Evolutionary conservation across 2,797 vertebrate species (phyloP).

Genomic region (Anguilla megastoma): DNA sequence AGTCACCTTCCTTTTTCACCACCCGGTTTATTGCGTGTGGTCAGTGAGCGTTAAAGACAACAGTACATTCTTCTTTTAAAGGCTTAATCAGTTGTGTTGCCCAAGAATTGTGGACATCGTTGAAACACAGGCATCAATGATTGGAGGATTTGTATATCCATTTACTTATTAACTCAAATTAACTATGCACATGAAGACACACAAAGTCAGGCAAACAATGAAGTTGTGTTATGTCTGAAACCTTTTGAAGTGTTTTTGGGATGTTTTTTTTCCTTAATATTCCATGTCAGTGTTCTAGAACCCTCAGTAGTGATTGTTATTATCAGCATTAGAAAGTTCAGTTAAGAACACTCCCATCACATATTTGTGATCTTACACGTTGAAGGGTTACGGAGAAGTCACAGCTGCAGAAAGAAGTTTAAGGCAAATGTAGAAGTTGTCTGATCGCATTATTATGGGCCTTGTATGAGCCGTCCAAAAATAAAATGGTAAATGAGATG

Average conservation of each 20-base stretch:
- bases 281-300: too few relatives aligned
- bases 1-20: neutral
- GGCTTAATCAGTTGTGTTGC: slow-evolving; percentile 15
- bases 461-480: neutral
- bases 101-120: neutral
- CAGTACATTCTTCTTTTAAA: neutral
- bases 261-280: too few relatives aligned
- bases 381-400: too few relatives aligned
- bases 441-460: too few relatives aligned
- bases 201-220: neutral
- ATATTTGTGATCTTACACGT: too few relatives aligned
- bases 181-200: neutral
- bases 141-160: neutral
- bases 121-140: neutral
- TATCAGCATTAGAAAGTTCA: too few relatives aligned
- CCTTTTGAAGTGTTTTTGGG: neutral
- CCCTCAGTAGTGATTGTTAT: too few relatives aligned
- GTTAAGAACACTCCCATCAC: too few relatives aligned
- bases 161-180: neutral
- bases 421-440: too few relatives aligned
- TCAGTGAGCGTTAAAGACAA: slow-evolving; percentile 14
- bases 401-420: too few relatives aligned
- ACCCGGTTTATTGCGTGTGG: slow-evolving; percentile 19
- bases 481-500: neutral
- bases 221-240: neutral